Evolutionary conservation across 2,113 vertebrate genomes (phyloP), one percentile per base, ranked within the genome.

Genomic region (Rhinogobius similis): DNA sequence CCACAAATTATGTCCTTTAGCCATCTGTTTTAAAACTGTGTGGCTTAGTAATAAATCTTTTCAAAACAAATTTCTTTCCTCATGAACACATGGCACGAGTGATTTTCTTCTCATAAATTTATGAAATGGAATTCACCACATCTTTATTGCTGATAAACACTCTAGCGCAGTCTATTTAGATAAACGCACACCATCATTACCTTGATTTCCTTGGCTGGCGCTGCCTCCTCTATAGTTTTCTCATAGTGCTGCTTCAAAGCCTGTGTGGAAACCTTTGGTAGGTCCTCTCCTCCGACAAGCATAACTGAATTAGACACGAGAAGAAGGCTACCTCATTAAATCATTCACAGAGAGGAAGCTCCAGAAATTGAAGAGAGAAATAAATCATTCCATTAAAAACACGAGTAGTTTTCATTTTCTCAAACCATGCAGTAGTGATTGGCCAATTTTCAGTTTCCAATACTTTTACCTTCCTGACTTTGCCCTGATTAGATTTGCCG

Each of bases 231-330:
- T 59, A 92, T 91, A 62, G 90, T 93, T 88, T 93, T 96, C 87
- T 99, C 98, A 92, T 96, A 96, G 50, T 97, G 96, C 74, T 98
- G 82, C 87, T 97, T 98, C 90, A 99, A 93, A 86, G 94, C 90
- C 86, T 96, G 94, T 39, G 95, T 93, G 67, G 96, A 97, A 88
- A 96, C 87, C 83, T 95, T 96, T 66, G 96, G 92, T 68, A 94
- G 29, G 68, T 96, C 95, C 81, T 97, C 91, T 1, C 94, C 94
- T 67, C 91, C 92, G 67, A 92, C 79, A 73, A 93, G 88, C 83
- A 89, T 94, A 72, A 93, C 94, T 92, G 88, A 88, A 88, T 87
- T 84, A 86, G 84, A 89, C 85, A 88, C 67, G 75, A 83, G 77
- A 78, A 87, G 72, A 80, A 83, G 79, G 73, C 73, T 74, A 82